Percentiles rank a stretch among this genome's conserved stretches.
phyloP scores from a whole-genome alignment of 1,140 invertebrate genomes.

The Meloidogyne floridensis region DNA sequence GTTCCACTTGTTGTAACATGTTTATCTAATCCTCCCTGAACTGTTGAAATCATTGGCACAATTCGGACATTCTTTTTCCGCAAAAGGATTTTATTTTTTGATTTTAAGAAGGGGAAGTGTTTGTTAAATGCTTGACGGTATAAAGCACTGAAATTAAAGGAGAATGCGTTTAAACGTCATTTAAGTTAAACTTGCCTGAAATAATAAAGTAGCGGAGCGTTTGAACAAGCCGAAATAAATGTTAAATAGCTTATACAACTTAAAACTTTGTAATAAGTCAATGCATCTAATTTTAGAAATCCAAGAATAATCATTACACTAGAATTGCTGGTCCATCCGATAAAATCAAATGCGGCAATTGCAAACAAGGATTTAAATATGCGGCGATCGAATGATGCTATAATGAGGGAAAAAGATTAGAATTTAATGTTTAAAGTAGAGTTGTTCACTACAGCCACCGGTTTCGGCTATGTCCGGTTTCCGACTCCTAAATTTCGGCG shows the following conservation, averaged over 20 bases:
- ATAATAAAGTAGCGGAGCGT: conserved; percentile 19
- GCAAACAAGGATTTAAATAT: conserved; percentile 22
- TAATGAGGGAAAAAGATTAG: too few relatives aligned
- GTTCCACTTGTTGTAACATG: background rate
- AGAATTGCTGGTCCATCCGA: conserved; percentile 30
- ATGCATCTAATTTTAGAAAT: conserved; percentile 6
- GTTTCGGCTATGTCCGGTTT: too few relatives aligned
- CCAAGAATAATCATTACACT: conserved; percentile 12
- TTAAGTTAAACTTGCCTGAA: conserved; percentile 19
- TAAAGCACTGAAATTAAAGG: conserved; percentile 11
- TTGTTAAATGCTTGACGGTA: conserved; percentile 21
- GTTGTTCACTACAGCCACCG: too few relatives aligned
- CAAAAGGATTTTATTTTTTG: conserved; percentile 1
- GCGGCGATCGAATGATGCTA: conserved; percentile 10
- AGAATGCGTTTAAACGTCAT: background rate
- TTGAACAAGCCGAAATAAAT: conserved; percentile 22
- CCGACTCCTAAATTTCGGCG: too few relatives aligned
- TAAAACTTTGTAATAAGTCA: conserved; percentile 16
- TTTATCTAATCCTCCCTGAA: background rate
- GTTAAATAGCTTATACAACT: conserved; percentile 13
- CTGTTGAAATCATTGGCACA: background rate
- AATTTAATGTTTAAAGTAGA: too few relatives aligned
- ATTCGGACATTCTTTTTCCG: background rate
- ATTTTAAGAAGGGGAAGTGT: conserved; percentile 1
- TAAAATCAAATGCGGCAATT: conserved; percentile 17